These are phyloP conservation scores for Hydrophis major DNA, from an alignment of 2,797 vertebrate genomes.

Conservation along the genomic window DNA sequence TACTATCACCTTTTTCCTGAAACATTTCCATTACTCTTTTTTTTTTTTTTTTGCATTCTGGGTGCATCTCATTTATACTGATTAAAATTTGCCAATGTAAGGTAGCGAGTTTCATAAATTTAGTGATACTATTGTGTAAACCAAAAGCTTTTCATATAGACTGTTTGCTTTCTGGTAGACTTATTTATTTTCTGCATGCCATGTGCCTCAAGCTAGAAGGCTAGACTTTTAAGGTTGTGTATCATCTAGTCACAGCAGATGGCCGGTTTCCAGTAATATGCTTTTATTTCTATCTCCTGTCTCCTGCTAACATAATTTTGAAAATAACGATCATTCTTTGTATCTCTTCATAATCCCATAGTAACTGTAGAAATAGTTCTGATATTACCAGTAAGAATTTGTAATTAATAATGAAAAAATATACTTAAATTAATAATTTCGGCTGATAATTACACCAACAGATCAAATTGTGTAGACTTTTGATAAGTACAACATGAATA, in stretches of 20 bases:
- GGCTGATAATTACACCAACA: constrained; percentile 39
- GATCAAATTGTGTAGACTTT: constrained; percentile 21
- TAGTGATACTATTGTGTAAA: neutral
- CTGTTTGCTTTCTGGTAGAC: constrained; percentile 9
- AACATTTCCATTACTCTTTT: neutral
- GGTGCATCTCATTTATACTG: constrained; percentile 24
- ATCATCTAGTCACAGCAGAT: constrained; percentile 21
- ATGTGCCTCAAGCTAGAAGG: constrained; percentile 1
- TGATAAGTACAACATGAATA: constrained; percentile 38
- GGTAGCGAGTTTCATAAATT: neutral
- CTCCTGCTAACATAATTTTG: neutral
- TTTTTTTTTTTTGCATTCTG: constrained; percentile 16
- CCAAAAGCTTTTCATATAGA: neutral
- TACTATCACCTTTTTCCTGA: constrained; percentile 35
- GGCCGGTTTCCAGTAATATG: neutral
- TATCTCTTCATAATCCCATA: constrained; percentile 15
- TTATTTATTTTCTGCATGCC: neutral
- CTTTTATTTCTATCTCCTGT: neutral
- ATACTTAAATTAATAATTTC: constrained; percentile 33
- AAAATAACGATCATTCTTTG: constrained; percentile 2
- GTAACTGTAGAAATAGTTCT: constrained; percentile 13
- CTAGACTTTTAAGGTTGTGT: neutral
- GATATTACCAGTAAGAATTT: constrained; percentile 28
- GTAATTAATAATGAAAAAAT: constrained; percentile 36
- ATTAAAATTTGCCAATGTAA: neutral